Conservation (phyloP, 2,888 invertebrate genomes). For the Euspilapteryx auroguttella region DNA sequence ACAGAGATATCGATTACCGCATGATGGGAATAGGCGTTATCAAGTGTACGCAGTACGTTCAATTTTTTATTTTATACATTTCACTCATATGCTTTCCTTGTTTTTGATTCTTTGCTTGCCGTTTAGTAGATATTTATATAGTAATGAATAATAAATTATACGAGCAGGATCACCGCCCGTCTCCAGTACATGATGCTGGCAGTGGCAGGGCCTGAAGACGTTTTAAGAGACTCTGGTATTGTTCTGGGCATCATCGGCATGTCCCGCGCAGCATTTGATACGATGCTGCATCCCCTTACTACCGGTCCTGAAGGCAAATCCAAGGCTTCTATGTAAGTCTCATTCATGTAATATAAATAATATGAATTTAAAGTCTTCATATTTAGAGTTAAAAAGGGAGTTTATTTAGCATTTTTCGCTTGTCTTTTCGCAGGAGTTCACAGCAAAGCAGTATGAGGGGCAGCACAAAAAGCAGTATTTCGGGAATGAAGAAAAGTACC, state of each 20-base stretch:
- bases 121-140: too few relatives aligned
- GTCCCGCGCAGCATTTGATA: conserved; percentile 54
- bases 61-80: background rate
- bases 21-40: conserved; percentile 57
- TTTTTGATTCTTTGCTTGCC: too few relatives aligned
- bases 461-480: too few relatives aligned
- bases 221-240: conserved; percentile 32
- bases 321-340: conserved; percentile 17
- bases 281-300: conserved; percentile 46
- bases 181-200: conserved; percentile 53
- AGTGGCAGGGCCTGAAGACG: conserved; percentile 58
- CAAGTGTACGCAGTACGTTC: conserved; percentile 25
- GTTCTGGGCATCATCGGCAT: conserved; percentile 64
- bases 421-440: too few relatives aligned
- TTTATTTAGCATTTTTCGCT: too few relatives aligned
- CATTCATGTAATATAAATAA: too few relatives aligned
- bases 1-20: conserved; percentile 59
- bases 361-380: too few relatives aligned
- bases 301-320: conserved; percentile 20
- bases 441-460: too few relatives aligned
- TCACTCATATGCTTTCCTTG: too few relatives aligned
- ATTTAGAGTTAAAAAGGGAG: too few relatives aligned
- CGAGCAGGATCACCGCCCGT: conserved; percentile 25
- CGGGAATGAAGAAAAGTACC: too few relatives aligned
- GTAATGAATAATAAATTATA: too few relatives aligned